Percentiles rank a stretch among this genome's conserved stretches.
phyloP scores from a whole-genome alignment of 2,888 invertebrate genomes.

The Drosophila conformis region DNA sequence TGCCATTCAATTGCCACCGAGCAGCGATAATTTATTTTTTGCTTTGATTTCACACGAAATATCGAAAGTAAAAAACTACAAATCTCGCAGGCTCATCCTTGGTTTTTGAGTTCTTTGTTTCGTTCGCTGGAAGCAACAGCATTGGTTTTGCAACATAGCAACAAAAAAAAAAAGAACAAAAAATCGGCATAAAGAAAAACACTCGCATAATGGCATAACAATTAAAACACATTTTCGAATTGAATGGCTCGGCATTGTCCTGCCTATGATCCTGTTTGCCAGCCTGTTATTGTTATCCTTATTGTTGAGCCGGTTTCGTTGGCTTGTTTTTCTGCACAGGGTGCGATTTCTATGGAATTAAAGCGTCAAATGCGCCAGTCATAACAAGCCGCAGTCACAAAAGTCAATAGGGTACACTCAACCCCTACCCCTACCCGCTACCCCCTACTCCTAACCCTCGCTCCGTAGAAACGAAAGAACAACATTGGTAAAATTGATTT shows the following conservation, averaged over 20 bases:
- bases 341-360: slow-evolving; percentile 72
- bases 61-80: slow-evolving; percentile 21
- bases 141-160: slow-evolving; percentile 70
- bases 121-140: slow-evolving; percentile 62
- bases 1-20: slow-evolving; percentile 70
- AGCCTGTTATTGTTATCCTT: slow-evolving; percentile 15
- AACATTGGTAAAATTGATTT: slow-evolving; percentile 68
- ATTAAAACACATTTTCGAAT: slow-evolving; percentile 77
- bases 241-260: slow-evolving; percentile 61
- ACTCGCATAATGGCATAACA: slow-evolving; percentile 64
- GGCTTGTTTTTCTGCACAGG: slow-evolving; percentile 30
- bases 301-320: slow-evolving; percentile 28
- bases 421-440: not conserved
- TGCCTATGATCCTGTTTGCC: slow-evolving; percentile 56
- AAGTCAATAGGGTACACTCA: slow-evolving; percentile 39
- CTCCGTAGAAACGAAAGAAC: slow-evolving; percentile 5
- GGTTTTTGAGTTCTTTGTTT: slow-evolving; percentile 48
- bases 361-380: slow-evolving; percentile 78
- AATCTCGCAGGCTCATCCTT: slow-evolving; percentile 35
- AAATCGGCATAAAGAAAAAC: slow-evolving; percentile 50
- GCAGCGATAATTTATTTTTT: slow-evolving; percentile 41
- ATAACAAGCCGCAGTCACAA: slow-evolving; percentile 64
- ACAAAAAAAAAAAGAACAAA: slow-evolving; percentile 38
- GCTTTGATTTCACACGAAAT: slow-evolving; percentile 66
- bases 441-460: not conserved